Conservation (phyloP, 92 coral and sea anemone species). For the Zoanthus gigantus region DNA sequence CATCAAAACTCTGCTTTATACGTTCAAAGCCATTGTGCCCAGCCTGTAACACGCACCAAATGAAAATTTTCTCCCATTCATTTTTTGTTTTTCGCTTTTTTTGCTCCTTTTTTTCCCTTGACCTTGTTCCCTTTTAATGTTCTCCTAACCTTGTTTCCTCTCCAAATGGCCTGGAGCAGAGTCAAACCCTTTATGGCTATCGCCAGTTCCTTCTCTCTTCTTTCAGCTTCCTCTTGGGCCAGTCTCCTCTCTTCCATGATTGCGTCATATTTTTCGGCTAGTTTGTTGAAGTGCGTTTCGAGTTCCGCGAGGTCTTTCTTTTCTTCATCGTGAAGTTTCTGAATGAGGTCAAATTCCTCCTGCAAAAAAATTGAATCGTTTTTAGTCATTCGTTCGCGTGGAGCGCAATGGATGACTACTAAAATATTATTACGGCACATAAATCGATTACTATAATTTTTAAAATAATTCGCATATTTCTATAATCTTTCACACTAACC, state of each 20-base stretch:
- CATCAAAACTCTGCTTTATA: too few species aligned
- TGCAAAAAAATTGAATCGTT: slow-evolving; percentile 13
- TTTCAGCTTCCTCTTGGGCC: slow-evolving; percentile 76
- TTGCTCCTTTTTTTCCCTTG: slow-evolving; percentile 73
- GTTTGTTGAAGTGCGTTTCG: slow-evolving; percentile 68
- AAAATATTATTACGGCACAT: background rate
- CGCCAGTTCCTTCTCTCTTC: slow-evolving; percentile 60
- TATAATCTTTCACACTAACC: too few species aligned
- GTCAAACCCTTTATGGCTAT: slow-evolving; percentile 63
- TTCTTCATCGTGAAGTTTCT: slow-evolving; percentile 83
- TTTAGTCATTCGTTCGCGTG: background rate
- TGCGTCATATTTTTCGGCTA: slow-evolving; percentile 81
- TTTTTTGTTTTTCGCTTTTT: slow-evolving; percentile 70
- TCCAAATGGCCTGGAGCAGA: slow-evolving; percentile 83
- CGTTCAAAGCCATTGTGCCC: too few species aligned
- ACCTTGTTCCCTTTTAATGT: slow-evolving; percentile 53
- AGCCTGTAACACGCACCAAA: too few species aligned
- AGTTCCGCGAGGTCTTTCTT: slow-evolving; percentile 78
- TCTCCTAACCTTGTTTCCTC: slow-evolving; percentile 71
- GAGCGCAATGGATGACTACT: background rate
- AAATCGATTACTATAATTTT: too few species aligned
- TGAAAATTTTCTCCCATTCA: background rate
- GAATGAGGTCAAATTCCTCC: slow-evolving; percentile 88
- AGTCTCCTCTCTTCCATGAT: slow-evolving; percentile 87
- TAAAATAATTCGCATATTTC: too few species aligned